Base-by-base conservation (phyloP, 2,888 invertebrate species). In the Cheilosia variabilis region DNA sequence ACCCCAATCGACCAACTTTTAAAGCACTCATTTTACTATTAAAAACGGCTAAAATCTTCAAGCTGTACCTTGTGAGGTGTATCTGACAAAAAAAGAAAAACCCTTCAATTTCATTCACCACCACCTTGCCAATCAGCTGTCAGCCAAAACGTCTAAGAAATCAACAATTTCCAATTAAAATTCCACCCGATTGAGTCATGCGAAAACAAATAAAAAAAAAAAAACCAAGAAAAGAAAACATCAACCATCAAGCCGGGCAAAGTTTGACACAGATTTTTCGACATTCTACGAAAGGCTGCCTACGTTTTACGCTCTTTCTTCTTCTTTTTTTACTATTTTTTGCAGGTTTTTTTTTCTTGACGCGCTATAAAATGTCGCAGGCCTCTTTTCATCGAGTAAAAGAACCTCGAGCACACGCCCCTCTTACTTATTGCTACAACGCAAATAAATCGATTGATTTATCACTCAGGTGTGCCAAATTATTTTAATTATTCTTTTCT, bases 401-500 rank as follows among this genome's bases (percentile, higher is more conserved):
- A 47, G 53, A 77, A 60, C 57, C 31, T 66, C 80, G 43, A 76
- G 75, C 80, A 71, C 84, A 80, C 80, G 84, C 69, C 69, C 69
- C 62, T 62, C 55, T 75, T 72, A 50, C 34, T 71, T 66, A 65
- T 63, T 69, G 62, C 34, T 1, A n/a, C 24, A 55, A 75, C 69
- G 80, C 71, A 80, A 76, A 75, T 80, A 75, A 80, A 84, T 84
- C 84, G 60, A 84, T 84, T 84, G 80, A 84, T 84, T 80, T 84
- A 84, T 84, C 80, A 75, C 80, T 84, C 84, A 80, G 84, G 80
- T 84, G 84, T 84, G 84, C 84, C 84, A 84, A 84, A 84, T 84
- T 84, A 84, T 84, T 84, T 84, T 79, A 79, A 79, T 84, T 76
- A 71, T 75, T 75, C 53, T 73, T 65, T 79, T 80, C 37, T 65